These are phyloP conservation scores for Coracias cyanogaster DNA, from an alignment of 2,797 vertebrate species.

Conservation along the genomic window DNA sequence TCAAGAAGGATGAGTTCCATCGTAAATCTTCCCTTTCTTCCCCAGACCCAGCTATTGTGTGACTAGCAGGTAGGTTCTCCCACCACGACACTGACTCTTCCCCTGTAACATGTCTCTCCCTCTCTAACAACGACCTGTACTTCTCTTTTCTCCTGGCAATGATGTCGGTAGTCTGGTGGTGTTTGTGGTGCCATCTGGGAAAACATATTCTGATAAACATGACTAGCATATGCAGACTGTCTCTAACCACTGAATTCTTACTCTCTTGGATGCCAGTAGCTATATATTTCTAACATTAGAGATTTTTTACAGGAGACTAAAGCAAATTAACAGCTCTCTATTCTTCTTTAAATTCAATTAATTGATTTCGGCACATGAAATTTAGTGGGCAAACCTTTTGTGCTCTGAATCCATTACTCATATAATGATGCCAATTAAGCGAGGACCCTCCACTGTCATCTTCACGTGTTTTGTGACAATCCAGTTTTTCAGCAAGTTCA, in stretches of 20 bases:
- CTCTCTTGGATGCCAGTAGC: neutral
- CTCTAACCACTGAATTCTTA: neutral
- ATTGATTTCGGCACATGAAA: neutral
- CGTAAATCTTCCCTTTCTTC: neutral
- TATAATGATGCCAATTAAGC: neutral
- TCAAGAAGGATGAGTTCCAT: neutral
- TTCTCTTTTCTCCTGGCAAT: neutral
- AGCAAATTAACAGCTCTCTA: neutral
- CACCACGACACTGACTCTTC: neutral
- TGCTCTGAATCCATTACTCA: neutral
- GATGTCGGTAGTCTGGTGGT: neutral
- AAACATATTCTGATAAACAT: constrained; percentile 4
- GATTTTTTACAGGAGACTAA: neutral
- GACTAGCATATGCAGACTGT: neutral
- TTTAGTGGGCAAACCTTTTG: neutral
- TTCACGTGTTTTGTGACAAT: neutral
- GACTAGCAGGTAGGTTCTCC: neutral
- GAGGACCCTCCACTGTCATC: neutral
- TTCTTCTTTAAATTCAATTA: neutral
- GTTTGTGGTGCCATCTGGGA: constrained; percentile 31
- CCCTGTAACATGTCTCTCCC: neutral
- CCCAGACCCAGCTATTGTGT: neutral
- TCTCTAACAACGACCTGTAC: neutral
- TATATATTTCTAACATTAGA: neutral
- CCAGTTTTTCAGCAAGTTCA: neutral